Evolutionary conservation across 2,113 vertebrate species (phyloP), one percentile per base, ranked within the genome.

Genomic region (Chlorodrepanis virens): DNA sequence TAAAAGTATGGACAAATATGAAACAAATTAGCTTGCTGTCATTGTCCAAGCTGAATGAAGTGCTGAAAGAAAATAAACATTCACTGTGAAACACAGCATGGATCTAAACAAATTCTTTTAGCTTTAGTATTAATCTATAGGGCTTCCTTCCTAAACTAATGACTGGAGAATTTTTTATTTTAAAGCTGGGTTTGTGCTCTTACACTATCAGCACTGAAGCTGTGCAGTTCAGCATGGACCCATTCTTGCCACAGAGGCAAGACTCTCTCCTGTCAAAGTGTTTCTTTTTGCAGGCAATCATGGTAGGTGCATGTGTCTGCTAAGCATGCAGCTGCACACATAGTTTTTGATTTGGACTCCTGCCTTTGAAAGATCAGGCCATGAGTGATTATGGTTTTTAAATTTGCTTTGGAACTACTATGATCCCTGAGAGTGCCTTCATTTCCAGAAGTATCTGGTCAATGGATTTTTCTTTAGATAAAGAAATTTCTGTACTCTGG

Each of bases 51-150:
- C 56, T 78, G 75, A 96, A 92, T 60, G 82, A 94, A 91, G 81
- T 87, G 84, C 68, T 89, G 86, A 96, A 93, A 95, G 77, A 92
- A 92, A 94, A 95, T 64, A 96, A 96, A 91, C 64, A 52, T 88
- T 90, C 12, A 2, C 53, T 88, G 52, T 52, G 88, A 82, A 92
- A 84, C 53, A n/a, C 77, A 95, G 89, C 75, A 54, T 82, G 90
- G 53, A 93, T 90, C 81, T 94, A 94, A 88, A 92, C 89, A 96
- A 97, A 92, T 76, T 90, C 67, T 95, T 97, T 93, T 67, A 75
- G 87, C 81, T 95, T 96, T 93, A 85, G 61, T 92, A 97, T 80
- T 88, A 78, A 93, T 91, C 72, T 82, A 40, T 75, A 88, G 72
- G 33, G 31, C 65, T 93, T 88, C 33, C 60, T 87, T 69, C 54